phyloP scores from a whole-genome alignment of 2,113 vertebrate species.

The Pycnonotus jocosus region DNA sequence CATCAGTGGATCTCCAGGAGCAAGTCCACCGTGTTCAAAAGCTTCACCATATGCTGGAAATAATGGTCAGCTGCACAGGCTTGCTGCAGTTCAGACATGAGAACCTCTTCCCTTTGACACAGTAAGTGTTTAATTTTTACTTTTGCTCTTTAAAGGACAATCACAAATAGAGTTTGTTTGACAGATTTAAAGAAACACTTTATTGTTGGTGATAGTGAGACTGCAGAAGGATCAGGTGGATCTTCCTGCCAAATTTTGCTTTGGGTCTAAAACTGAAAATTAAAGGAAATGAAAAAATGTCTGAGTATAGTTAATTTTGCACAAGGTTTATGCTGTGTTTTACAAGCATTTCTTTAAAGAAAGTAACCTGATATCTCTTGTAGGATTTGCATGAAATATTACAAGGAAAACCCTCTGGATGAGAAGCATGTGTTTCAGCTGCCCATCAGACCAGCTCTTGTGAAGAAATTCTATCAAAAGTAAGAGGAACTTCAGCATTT shows the following conservation, averaged over 20 bases:
- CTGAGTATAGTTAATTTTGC: background rate
- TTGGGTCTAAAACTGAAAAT: background rate
- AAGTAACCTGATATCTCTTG: background rate
- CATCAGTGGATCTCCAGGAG: slow-evolving; percentile 83
- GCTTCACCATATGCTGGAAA: slow-evolving; percentile 93
- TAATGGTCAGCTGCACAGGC: slow-evolving; percentile 81
- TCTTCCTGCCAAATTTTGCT: background rate
- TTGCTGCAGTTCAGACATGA: slow-evolving; percentile 87
- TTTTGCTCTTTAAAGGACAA: background rate
- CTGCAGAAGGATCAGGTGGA: background rate
- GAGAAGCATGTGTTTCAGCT: slow-evolving; percentile 88
- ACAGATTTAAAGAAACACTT: background rate
- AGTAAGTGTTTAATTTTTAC: slow-evolving; percentile 73
- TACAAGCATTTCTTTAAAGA: background rate
- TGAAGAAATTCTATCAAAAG: slow-evolving; percentile 88
- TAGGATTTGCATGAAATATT: slow-evolving; percentile 90
- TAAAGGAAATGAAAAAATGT: background rate
- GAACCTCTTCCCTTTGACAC: slow-evolving; percentile 86
- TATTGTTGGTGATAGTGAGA: background rate
- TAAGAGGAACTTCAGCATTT: slow-evolving; percentile 54
- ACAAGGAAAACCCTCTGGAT: slow-evolving; percentile 83
- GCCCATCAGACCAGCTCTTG: slow-evolving; percentile 81
- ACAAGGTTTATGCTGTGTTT: background rate
- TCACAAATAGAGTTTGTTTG: background rate
- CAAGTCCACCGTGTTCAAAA: slow-evolving; percentile 86